Conservation (phyloP, 2,113 vertebrate species). For the Taurulus bubalis region DNA sequence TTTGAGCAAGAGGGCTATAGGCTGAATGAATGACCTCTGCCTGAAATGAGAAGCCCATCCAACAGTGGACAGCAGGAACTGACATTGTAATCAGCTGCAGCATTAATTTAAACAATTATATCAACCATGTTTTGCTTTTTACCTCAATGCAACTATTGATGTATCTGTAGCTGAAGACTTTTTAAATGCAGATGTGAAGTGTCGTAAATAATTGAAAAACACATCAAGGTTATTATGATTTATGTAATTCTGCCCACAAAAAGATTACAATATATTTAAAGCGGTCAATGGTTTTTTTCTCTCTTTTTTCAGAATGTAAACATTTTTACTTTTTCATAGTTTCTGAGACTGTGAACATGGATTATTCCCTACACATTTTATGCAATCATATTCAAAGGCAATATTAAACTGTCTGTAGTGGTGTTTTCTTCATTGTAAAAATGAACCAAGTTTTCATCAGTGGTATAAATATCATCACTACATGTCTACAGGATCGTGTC, state of each 20-base stretch:
- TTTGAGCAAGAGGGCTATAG: no score
- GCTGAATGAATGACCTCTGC: no score
- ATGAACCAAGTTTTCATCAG: no score
- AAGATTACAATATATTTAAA: not conserved
- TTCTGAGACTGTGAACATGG: not conserved
- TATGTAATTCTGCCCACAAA: not conserved
- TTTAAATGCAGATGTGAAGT: not conserved
- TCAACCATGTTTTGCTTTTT: not conserved
- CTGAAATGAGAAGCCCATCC: no score
- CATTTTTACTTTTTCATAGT: not conserved
- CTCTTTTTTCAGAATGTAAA: not conserved
- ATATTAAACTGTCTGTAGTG: not conserved
- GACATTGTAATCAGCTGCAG: not conserved
- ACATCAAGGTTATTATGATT: not conserved
- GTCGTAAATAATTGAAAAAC: not conserved
- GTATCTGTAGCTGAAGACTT: no score
- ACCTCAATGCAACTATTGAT: not conserved
- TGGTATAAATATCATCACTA: no score
- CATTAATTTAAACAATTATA: not conserved
- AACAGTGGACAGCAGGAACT: no score
- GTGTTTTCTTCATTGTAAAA: not conserved
- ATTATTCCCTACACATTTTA: not conserved
- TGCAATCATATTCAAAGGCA: not conserved
- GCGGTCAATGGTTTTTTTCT: not conserved
- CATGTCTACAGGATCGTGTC: no score